A percentile compares a stretch with the other conserved stretches of the same genome.
phyloP scores from a whole-genome alignment of 2,888 invertebrate genomes.

The Spisula solida region DNA sequence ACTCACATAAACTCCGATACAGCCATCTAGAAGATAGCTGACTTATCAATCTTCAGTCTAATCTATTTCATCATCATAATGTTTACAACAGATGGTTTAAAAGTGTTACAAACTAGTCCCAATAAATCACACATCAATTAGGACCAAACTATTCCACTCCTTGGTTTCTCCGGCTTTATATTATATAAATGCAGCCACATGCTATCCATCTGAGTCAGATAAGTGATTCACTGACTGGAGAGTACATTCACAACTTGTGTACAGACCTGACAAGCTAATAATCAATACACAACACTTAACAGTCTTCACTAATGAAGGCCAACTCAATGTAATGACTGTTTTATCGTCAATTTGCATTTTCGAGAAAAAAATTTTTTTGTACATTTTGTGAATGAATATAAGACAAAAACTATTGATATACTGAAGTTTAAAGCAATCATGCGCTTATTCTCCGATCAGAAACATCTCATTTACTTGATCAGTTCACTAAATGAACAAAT shows the following conservation, averaged over 20 bases:
- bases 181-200: not conserved
- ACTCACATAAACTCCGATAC: not conserved
- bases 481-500: not conserved
- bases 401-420: not conserved
- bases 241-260: not conserved
- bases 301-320: not conserved
- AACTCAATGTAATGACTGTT: not conserved
- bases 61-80: constrained; percentile 16
- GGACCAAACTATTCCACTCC: not conserved
- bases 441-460: not conserved
- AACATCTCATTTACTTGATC: not conserved
- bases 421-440: not conserved
- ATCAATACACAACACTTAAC: constrained; percentile 14
- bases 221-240: not conserved
- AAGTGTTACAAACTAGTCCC: not conserved
- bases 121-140: constrained; percentile 15
- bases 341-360: not conserved
- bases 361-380: not conserved
- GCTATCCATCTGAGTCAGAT: not conserved
- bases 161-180: not conserved
- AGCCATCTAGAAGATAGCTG: not conserved
- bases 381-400: not conserved
- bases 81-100: constrained; percentile 26
- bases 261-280: not conserved
- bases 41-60: not conserved